Evolutionary conservation across 2,797 vertebrate species (phyloP), one percentile per base, ranked within the genome.

Genomic region (Rallus crepitans): DNA sequence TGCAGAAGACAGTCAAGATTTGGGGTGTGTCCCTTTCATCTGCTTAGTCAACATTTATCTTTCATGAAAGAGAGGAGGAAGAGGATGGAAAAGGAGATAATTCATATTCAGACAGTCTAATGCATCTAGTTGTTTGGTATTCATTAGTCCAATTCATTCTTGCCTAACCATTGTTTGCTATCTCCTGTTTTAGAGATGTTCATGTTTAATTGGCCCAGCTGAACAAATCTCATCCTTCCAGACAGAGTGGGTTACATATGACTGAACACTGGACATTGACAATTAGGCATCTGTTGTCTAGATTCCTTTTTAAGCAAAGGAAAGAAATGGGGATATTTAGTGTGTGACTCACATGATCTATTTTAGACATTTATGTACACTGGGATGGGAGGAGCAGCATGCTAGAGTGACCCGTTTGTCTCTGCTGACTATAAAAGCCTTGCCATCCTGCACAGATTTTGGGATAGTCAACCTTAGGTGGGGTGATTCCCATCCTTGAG

Each of bases 291-390:
- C 82, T 96, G 96, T 95, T 94, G 90, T 94, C 88, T 88, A 83
- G 55, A 83, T 92, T 86, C 73, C 55, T 52, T 91, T 93, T 72
- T 88, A 88, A 90, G 79, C 57, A 57, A n/a, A 89, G 93, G 77
- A 72, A 95, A 95, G 70, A 94, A 95, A 39, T 0, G 0, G 23
- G 21, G 80, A 45, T 95, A 93, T 96, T 69, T 94, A 82, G 59
- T 0, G 0, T 82, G 73, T 97, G 96, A 97, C 93, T 97, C 96
- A 96, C 77, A 90, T 79, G 55, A 53, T 92, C 86, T 94, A 95
- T 97, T 97, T 97, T 95, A 81, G 93, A 76, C 70, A 14, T 42
- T 23, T 96, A 73, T 95, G 82, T 96, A 95, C 86, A 82, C 73
- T 91, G 18, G 50, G 65, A 33, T 82, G 82, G 92, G 90, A 95